These are phyloP conservation scores for Acyrthosiphon pisum DNA, from an alignment of 1,140 invertebrate species.

Conservation along the genomic window DNA sequence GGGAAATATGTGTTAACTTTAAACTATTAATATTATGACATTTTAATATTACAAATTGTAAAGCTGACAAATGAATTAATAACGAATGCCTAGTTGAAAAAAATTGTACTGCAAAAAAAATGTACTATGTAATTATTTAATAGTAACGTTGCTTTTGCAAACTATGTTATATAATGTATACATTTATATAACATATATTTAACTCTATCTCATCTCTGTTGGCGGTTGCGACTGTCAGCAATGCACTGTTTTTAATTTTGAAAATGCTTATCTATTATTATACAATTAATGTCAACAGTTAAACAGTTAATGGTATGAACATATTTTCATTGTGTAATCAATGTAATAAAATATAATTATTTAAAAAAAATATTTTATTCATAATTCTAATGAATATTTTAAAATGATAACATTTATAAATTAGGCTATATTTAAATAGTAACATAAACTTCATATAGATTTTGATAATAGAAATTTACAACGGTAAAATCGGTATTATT, in stretches of 20 bases:
- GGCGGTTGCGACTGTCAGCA: background rate
- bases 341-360: background rate
- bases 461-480: background rate
- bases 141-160: background rate
- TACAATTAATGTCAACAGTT: background rate
- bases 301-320: background rate
- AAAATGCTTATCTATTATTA: background rate
- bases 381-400: background rate
- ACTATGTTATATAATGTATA: no score
- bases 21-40: no score
- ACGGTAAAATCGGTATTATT: background rate
- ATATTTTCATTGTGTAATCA: background rate
- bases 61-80: background rate
- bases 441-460: background rate
- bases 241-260: background rate
- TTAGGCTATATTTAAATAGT: background rate
- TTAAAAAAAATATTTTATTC: background rate
- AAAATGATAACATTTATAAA: background rate
- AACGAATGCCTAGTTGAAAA: no score
- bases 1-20: no score
- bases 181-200: no score
- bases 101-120: background rate
- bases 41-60: background rate
- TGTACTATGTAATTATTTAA: background rate
- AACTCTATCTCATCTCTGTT: background rate